Base-by-base conservation (phyloP, 2,888 invertebrate species). In the Epistrophella euchroma region DNA sequence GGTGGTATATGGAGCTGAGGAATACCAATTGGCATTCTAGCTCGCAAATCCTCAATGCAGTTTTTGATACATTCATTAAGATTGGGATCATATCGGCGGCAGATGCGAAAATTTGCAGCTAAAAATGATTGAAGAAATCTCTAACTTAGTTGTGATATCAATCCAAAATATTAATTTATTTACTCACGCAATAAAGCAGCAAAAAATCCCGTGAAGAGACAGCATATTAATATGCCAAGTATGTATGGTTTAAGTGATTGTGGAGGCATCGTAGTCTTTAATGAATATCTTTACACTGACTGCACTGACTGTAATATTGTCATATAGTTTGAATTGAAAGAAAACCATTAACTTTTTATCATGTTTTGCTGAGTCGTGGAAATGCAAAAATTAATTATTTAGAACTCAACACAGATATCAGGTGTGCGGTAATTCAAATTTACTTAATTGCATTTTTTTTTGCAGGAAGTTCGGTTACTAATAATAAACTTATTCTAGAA, bases 31-130 rank as follows among this genome's bases (percentile, higher is more conserved):
- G 92, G 91, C 17, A 97, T 91, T 45, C 94, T 92, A 0, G 94
- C 94, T 47, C 94, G 93, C 76, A 96, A 91, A 0, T 91, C 91
- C 73, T 95, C 94, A 10, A 96, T 92, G 2, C 94, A 94, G 17
- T 94, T 91, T 83, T 92, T 92, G 0, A 95, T 93, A 89, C 97
- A 97, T 11, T 93, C 93, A 89, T 94, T 94, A 66, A 96, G 91
- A 10, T 90, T 80, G 0, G 94, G 94, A 89, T 95, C 95, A 68
- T 94, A 95, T 6, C 95, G 93, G 87, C 93, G 94, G 90, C 97
- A 97, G 72, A 95, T 92, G 88, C 94, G 93, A 7, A 97, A 93
- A 90, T 95, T 95, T 9, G 93, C 92, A 45, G 96, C 96, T 96
- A 91, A n/a, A 92, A 92, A 81, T 77, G 72, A 55, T 88, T 87